phyloP scores from a whole-genome alignment of 2,797 vertebrate species.

The Melanotaenia maccullochi region DNA sequence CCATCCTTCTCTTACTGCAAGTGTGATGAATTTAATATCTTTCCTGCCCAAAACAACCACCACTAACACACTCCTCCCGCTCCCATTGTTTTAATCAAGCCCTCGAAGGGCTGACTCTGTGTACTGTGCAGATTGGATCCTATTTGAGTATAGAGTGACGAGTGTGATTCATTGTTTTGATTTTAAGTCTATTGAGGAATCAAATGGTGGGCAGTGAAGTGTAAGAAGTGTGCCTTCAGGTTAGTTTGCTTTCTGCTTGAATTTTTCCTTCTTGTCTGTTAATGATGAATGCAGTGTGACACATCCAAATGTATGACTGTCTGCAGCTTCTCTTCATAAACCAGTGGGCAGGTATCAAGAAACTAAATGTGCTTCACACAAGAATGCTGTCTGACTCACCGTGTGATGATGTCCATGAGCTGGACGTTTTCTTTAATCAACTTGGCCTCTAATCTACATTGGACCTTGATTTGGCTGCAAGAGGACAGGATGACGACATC shows the following conservation, averaged over 20 bases:
- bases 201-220: conserved; percentile 54
- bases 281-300: conserved; percentile 64
- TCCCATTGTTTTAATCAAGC: conserved; percentile 55
- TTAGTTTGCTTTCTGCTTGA: conserved; percentile 62
- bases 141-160: conserved; percentile 51
- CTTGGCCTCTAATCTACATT: conserved; percentile 70
- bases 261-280: conserved; percentile 41
- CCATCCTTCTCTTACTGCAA: conserved; percentile 43
- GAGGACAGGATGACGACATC: conserved; percentile 55
- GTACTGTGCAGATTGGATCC: conserved; percentile 33
- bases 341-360: conserved; percentile 27
- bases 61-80: conserved; percentile 27
- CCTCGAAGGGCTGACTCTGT: conserved; percentile 26
- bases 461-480: conserved; percentile 63
- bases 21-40: conserved; percentile 72
- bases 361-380: conserved; percentile 38
- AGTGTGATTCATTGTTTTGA: conserved; percentile 66
- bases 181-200: conserved; percentile 64
- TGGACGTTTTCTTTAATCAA: conserved; percentile 79
- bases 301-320: conserved; percentile 51
- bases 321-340: conserved; percentile 33
- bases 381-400: conserved; percentile 44
- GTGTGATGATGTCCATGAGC: conserved; percentile 73
- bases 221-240: conserved; percentile 57
- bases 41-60: conserved; percentile 47